These are phyloP conservation scores for Dicentrarchus labrax DNA, from an alignment of 2,113 vertebrate species.

Conservation along the genomic window DNA sequence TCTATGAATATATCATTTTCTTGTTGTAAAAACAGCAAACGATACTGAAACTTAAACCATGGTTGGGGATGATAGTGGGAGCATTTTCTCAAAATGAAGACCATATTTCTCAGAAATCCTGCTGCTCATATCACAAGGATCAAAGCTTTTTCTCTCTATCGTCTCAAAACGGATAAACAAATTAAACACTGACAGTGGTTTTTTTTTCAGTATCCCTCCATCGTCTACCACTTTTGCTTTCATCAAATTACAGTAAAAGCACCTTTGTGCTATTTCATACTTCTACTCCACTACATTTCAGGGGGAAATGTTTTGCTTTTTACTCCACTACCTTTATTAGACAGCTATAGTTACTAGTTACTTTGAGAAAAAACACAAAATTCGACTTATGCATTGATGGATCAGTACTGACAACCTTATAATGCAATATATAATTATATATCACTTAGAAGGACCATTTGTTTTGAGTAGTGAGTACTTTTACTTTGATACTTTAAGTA, in stretches of 20 bases:
- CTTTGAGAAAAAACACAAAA: not conserved
- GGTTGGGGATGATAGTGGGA: not conserved
- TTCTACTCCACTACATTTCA: not conserved
- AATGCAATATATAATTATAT: not conserved
- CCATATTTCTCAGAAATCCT: constrained; percentile 12
- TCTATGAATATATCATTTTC: not conserved
- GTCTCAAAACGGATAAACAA: not conserved
- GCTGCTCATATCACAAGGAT: constrained; percentile 25
- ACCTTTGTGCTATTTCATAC: not conserved
- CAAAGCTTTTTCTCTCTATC: constrained; percentile 18
- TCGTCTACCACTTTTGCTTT: not conserved
- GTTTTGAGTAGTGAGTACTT: not conserved
- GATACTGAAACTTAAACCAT: not conserved
- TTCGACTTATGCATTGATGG: not conserved
- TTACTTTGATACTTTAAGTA: not conserved
- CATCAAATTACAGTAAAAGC: not conserved
- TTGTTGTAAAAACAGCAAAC: not conserved
- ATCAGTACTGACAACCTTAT: not conserved
- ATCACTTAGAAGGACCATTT: not conserved
- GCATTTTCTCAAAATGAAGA: constrained; percentile 12
- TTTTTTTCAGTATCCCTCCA: not conserved
- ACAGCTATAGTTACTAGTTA: not conserved
- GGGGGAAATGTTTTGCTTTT: not conserved
- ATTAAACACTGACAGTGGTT: not conserved
- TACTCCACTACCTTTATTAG: not conserved